Conservation (phyloP, 1,140 invertebrate species). For the Psilanteris sp. region DNA sequence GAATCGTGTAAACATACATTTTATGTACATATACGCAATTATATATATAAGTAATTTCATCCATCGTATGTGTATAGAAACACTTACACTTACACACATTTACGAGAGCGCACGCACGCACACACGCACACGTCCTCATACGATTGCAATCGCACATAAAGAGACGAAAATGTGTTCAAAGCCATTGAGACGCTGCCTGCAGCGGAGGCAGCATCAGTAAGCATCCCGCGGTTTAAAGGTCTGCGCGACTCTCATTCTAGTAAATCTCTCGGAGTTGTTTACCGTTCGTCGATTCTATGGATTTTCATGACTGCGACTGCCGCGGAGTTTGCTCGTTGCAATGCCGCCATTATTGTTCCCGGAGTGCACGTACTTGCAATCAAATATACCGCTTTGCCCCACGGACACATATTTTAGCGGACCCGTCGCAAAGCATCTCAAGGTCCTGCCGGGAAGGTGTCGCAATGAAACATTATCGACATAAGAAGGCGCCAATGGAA, state of each 20-base stretch:
- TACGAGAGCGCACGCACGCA: neutral
- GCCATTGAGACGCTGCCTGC: slow-evolving; percentile 15
- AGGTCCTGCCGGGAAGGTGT: neutral
- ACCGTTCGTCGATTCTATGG: slow-evolving; percentile 48
- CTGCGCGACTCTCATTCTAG: slow-evolving; percentile 30
- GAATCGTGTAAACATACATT: no score
- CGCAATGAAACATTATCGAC: neutral
- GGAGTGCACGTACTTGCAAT: slow-evolving; percentile 40
- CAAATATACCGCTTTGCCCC: slow-evolving; percentile 23
- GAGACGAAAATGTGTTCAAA: slow-evolving; percentile 15
- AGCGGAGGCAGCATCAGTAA: slow-evolving; percentile 13
- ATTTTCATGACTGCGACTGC: slow-evolving; percentile 36
- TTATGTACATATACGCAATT: no score
- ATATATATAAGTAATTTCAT: neutral
- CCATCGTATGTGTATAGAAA: no score
- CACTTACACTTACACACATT: no score
- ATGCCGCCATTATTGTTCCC: slow-evolving; percentile 32
- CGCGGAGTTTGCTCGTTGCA: slow-evolving; percentile 16
- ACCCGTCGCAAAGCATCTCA: neutral
- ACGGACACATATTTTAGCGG: slow-evolving; percentile 20
- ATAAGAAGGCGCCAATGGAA: no score
- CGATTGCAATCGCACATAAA: neutral
- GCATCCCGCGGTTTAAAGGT: slow-evolving; percentile 38
- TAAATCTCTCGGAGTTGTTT: slow-evolving; percentile 50
- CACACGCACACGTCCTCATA: no score